Percentiles rank a stretch among this genome's conserved stretches.
These are phyloP conservation scores for Drosophila pachea DNA, from an alignment of 1,140 invertebrate genomes.

Conservation along the genomic window DNA sequence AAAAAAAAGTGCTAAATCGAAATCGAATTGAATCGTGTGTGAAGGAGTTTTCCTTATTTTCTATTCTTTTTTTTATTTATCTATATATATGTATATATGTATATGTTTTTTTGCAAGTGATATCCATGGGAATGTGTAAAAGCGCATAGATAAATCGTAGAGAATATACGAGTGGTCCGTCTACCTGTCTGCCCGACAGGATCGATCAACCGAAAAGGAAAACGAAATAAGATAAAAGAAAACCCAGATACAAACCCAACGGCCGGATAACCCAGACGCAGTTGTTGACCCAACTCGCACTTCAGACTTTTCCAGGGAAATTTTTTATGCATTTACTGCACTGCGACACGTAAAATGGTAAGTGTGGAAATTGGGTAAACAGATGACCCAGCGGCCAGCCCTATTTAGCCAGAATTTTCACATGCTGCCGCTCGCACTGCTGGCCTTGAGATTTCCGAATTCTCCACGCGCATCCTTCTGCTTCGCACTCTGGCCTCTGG, in stretches of 20 bases:
- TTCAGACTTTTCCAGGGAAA: conserved; percentile 50
- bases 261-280: conserved; percentile 10
- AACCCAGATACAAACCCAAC: neutral
- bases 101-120: neutral
- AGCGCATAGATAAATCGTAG: neutral
- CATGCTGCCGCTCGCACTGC: conserved; percentile 16
- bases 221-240: no score
- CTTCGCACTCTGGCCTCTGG: no score
- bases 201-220: conserved; percentile 21
- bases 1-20: conserved; percentile 9
- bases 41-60: conserved; percentile 30
- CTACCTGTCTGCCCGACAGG: conserved; percentile 29
- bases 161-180: conserved; percentile 1
- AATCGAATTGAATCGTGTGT: conserved; percentile 3
- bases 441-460: neutral
- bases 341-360: conserved; percentile 31
- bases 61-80: conserved; percentile 33
- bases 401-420: conserved; percentile 35
- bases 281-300: conserved; percentile 10
- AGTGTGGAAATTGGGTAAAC: conserved; percentile 30
- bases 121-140: neutral
- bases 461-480: no score
- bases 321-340: conserved; percentile 47
- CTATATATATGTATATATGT: neutral
- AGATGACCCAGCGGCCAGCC: conserved; percentile 1